These are phyloP conservation scores for Antheraea mylitta DNA, from an alignment of 1,140 invertebrate species.

Conservation along the genomic window DNA sequence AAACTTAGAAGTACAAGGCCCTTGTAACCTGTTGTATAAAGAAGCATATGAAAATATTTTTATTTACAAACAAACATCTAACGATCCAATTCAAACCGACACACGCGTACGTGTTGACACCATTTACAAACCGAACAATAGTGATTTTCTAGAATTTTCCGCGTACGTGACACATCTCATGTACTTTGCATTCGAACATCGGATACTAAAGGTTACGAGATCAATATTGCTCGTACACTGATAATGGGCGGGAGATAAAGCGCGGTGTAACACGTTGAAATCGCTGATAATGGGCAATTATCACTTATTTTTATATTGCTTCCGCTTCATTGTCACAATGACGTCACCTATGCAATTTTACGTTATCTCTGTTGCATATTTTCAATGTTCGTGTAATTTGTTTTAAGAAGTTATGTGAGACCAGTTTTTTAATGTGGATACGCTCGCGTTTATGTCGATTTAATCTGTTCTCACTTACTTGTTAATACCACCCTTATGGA, in stretches of 20 bases:
- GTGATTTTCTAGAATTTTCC: slow-evolving; percentile 3
- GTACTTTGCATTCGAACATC: slow-evolving; percentile 1
- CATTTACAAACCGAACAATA: background rate
- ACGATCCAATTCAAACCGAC: background rate
- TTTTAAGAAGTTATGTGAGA: too few relatives aligned
- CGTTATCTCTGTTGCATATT: background rate
- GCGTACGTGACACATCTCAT: slow-evolving; percentile 1
- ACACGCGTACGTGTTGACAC: background rate
- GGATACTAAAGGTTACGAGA: slow-evolving; percentile 1
- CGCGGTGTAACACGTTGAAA: background rate
- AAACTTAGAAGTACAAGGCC: too few relatives aligned
- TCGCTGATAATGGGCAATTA: background rate
- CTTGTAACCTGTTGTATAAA: too few relatives aligned
- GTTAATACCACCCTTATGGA: too few relatives aligned
- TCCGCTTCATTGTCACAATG: background rate
- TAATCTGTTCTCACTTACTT: too few relatives aligned
- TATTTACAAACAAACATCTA: background rate
- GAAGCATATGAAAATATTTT: background rate
- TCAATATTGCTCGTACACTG: background rate
- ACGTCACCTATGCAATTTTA: background rate
- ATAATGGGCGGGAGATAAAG: background rate
- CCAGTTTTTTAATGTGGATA: too few relatives aligned
- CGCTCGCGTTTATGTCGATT: too few relatives aligned
- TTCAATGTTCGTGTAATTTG: too few relatives aligned
- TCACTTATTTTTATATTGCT: background rate